phyloP scores from a whole-genome alignment of 2,888 invertebrate species.

The Aethes cnicana region DNA sequence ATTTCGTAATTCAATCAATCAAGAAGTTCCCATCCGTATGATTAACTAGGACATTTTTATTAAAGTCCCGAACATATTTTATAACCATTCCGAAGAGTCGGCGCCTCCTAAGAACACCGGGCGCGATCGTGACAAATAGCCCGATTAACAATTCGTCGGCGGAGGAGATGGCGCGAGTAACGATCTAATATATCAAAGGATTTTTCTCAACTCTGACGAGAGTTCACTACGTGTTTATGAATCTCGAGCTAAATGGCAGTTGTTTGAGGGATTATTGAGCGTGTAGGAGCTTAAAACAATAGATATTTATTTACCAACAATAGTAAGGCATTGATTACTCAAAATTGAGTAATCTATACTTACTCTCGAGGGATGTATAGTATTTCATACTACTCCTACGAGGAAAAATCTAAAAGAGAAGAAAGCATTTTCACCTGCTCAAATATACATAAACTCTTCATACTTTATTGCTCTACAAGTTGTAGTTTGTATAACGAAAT shows the following conservation, averaged over 20 bases:
- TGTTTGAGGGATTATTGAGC: slow-evolving; percentile 12
- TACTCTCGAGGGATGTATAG: too few species aligned
- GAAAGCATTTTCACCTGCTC: too few species aligned
- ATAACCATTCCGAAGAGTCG: slow-evolving; percentile 15
- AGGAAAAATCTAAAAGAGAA: too few species aligned
- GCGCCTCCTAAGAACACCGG: slow-evolving; percentile 63
- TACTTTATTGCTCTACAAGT: too few species aligned
- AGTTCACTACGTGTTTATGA: slow-evolving; percentile 64
- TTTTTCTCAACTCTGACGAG: slow-evolving; percentile 68
- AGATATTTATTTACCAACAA: too few species aligned
- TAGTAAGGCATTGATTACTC: too few species aligned
- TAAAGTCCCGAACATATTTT: slow-evolving; percentile 29
- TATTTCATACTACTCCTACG: too few species aligned
- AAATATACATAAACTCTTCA: too few species aligned
- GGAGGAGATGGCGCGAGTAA: slow-evolving; percentile 76
- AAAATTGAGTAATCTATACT: too few species aligned
- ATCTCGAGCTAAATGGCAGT: slow-evolving; percentile 35
- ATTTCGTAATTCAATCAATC: too few species aligned
- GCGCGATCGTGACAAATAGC: slow-evolving; percentile 77
- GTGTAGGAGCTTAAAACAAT: not conserved
- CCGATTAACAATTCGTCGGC: slow-evolving; percentile 74
- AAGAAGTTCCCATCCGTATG: not conserved
- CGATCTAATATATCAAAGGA: slow-evolving; percentile 80
- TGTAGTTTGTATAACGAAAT: too few species aligned
- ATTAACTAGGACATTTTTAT: slow-evolving; percentile 16